Base-by-base conservation (phyloP, 2,888 invertebrate genomes). In the Ditylenchus weischeri region DNA sequence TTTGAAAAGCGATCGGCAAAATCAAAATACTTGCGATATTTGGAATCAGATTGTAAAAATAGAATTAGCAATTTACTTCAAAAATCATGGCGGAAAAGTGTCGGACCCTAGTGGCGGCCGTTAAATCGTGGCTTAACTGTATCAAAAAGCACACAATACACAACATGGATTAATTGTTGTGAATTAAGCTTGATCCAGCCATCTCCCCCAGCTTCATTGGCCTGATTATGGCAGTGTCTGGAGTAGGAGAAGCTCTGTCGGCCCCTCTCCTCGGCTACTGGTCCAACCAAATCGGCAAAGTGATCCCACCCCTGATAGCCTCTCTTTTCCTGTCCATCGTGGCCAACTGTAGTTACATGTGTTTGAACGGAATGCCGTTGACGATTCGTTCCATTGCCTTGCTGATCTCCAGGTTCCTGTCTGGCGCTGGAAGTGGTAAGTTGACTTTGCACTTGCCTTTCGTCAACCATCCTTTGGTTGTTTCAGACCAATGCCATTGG, bases 251-350 rank as follows among this genome's bases (percentile, higher is more conserved):
- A 59, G 75, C 75, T 3, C 49, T 76, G 0, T 57, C 70, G 3
- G 75, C 75, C 23, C 72, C 75, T 13, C 35, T 75, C n/a, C 68
- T 75, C 21, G 75, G 75, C 61, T 69, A 65, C 57, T 70, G 68
- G 66, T 54, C 59, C 43, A 72, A 72, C 50, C 19, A 51, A 35
- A 48, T 23, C 11, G 75, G 75, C 21, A 57, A 61, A 7, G 62
- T 74, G 15, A 59, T 68, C 18, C 72, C 71, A 0, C 74, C 74
- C 15, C 36, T 75, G 4, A 21, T 74, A 54, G 48, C 64, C 36
- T 74, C 74, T 13, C 35, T 74, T 15, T 23, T 50, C 13, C 57
- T 74, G 19, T 70, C 71, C 8, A 48, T 75, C 35, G 36, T 72
- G 35, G 74, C 66, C 35, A 74, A 74, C 62, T 8, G 59, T 29